phyloP scores from a whole-genome alignment of 2,888 invertebrate genomes.

The Xylota sylvarum region DNA sequence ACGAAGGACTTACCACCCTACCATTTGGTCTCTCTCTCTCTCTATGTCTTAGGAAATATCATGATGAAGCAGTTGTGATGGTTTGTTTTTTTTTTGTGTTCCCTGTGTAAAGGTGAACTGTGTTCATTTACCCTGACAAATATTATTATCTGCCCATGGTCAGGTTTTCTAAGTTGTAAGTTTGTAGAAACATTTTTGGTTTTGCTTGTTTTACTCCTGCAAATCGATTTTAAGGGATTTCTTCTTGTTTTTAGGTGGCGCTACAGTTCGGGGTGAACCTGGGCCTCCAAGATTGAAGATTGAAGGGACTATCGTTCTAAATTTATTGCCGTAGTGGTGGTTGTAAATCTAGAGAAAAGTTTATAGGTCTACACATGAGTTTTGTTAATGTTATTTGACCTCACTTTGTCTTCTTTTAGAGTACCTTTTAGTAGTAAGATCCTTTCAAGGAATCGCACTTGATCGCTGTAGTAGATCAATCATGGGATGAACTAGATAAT shows the following conservation, averaged over 20 bases:
- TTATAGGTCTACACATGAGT: too few relatives aligned
- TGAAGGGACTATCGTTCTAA: background rate
- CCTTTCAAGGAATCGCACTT: too few relatives aligned
- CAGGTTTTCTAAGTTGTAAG: conserved; percentile 43
- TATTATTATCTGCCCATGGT: conserved; percentile 59
- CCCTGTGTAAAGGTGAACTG: conserved; percentile 5
- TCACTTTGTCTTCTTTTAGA: too few relatives aligned
- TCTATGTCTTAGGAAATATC: conserved; percentile 50
- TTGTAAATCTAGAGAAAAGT: too few relatives aligned
- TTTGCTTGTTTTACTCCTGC: background rate
- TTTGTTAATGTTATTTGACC: too few relatives aligned
- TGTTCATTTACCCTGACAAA: conserved; percentile 65
- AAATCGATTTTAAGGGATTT: too few relatives aligned
- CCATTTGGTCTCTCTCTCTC: background rate
- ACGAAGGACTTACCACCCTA: conserved; percentile 33
- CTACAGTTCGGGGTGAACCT: too few relatives aligned
- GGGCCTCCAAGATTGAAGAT: too few relatives aligned
- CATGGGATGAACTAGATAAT: too few relatives aligned
- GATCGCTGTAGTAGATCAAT: too few relatives aligned
- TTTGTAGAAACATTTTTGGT: background rate
- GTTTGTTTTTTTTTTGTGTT: conserved; percentile 7
- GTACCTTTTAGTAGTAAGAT: too few relatives aligned
- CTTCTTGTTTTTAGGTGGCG: too few relatives aligned
- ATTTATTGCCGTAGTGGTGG: background rate
- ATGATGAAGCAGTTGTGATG: conserved; percentile 61